Conservation (phyloP, 2,888 invertebrate species). For the Gasteruption jaculator region DNA sequence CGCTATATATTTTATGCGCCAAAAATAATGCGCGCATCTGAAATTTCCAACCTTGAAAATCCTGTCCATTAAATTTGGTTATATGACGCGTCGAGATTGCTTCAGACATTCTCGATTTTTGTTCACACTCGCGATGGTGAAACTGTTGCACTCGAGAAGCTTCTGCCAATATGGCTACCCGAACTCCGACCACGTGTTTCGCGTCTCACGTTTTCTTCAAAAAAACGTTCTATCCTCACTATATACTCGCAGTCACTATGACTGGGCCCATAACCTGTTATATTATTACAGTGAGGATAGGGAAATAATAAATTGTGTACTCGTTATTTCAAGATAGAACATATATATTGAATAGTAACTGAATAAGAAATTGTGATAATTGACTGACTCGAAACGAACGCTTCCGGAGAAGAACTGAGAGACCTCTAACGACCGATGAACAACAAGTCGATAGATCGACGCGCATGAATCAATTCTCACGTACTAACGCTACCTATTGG, state of each 20-base stretch:
- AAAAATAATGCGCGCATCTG: slow-evolving; percentile 8
- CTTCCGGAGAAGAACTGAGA: too few relatives aligned
- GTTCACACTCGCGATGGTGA: neutral
- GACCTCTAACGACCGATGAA: too few relatives aligned
- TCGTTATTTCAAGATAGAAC: too few relatives aligned
- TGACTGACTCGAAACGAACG: too few relatives aligned
- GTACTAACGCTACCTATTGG: too few relatives aligned
- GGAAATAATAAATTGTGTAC: too few relatives aligned
- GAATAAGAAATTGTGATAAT: too few relatives aligned
- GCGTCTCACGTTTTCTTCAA: neutral
- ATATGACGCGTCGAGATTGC: slow-evolving; percentile 13
- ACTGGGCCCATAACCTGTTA: slow-evolving; percentile 12
- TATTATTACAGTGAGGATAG: too few relatives aligned
- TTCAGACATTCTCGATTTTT: slow-evolving; percentile 12
- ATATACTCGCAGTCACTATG: neutral
- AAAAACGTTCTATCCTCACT: neutral
- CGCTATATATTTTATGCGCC: slow-evolving; percentile 8
- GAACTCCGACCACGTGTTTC: slow-evolving; percentile 8
- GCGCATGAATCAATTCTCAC: too few relatives aligned
- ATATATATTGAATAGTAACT: too few relatives aligned
- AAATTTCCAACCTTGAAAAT: slow-evolving; percentile 16
- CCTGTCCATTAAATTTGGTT: slow-evolving; percentile 12
- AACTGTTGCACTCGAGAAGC: neutral
- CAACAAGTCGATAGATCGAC: too few relatives aligned
- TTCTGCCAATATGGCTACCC: slow-evolving; percentile 9